Conservation (phyloP, 2,888 invertebrate genomes). For the Ceratothoa steindachneri region DNA sequence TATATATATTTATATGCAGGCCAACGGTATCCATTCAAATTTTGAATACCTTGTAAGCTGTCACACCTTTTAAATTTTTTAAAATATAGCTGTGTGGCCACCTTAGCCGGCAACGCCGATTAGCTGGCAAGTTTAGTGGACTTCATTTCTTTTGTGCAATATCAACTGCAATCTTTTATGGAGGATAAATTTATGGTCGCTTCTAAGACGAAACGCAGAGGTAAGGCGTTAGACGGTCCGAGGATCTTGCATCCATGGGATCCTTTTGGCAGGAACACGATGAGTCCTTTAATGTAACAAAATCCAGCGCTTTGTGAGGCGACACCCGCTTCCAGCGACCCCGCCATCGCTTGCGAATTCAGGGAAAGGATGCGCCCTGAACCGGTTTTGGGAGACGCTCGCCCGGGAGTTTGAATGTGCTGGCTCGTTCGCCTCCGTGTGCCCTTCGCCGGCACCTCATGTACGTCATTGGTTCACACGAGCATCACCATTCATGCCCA, state of each 20-base stretch:
- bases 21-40: constrained; percentile 10
- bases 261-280: too few relatives aligned
- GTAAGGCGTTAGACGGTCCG: neutral
- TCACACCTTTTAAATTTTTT: constrained; percentile 12
- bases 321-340: neutral
- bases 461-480: too few relatives aligned
- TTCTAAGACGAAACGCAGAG: neutral
- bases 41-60: constrained; percentile 8
- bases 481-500: too few relatives aligned
- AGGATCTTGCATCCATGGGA: constrained; percentile 3
- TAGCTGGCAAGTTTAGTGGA: constrained; percentile 2
- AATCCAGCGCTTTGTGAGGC: neutral
- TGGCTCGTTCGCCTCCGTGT: too few relatives aligned
- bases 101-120: constrained; percentile 1
- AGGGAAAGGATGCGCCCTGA: too few relatives aligned
- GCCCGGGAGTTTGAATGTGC: too few relatives aligned
- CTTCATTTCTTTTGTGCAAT: neutral
- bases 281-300: neutral
- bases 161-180: constrained; percentile 13
- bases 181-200: neutral
- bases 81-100: neutral
- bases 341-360: neutral
- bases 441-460: too few relatives aligned
- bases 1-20: constrained; percentile 6
- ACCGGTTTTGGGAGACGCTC: too few relatives aligned